Conservation (phyloP, 1,140 invertebrate species). For the Galleria mellonella region DNA sequence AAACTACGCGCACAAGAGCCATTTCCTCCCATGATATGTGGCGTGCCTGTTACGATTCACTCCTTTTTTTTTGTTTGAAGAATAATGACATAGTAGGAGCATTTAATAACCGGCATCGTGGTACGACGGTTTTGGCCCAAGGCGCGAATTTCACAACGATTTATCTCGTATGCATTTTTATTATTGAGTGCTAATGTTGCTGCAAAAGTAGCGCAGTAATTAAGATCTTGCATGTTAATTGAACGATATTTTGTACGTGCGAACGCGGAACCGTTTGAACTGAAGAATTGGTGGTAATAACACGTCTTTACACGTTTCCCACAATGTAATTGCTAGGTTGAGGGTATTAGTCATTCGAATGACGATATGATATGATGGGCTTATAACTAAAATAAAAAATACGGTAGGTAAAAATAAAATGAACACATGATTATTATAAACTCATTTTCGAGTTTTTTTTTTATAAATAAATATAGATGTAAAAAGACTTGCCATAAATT, state of each 20-base stretch:
- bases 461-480: no score
- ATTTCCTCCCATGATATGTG: conserved; percentile 64
- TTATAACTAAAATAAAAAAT: no score
- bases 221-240: conserved; percentile 8
- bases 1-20: conserved; percentile 64
- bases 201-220: conserved; percentile 1
- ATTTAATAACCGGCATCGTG: conserved; percentile 49
- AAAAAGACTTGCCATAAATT: no score
- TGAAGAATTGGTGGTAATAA: background rate
- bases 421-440: no score
- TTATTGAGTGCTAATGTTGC: conserved; percentile 5
- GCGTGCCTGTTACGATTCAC: conserved; percentile 53
- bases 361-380: no score
- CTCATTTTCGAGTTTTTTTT: no score
- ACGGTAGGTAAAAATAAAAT: no score
- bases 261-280: background rate
- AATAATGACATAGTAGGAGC: conserved; percentile 59
- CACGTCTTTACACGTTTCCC: background rate
- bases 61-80: conserved; percentile 53
- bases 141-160: conserved; percentile 35
- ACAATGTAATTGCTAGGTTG: background rate
- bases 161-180: conserved; percentile 37
- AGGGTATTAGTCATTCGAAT: no score
- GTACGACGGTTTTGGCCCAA: conserved; percentile 16
- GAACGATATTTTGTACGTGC: conserved; percentile 8